Conservation (phyloP, 2,113 vertebrate genomes). For the Toxotes jaculatrix region DNA sequence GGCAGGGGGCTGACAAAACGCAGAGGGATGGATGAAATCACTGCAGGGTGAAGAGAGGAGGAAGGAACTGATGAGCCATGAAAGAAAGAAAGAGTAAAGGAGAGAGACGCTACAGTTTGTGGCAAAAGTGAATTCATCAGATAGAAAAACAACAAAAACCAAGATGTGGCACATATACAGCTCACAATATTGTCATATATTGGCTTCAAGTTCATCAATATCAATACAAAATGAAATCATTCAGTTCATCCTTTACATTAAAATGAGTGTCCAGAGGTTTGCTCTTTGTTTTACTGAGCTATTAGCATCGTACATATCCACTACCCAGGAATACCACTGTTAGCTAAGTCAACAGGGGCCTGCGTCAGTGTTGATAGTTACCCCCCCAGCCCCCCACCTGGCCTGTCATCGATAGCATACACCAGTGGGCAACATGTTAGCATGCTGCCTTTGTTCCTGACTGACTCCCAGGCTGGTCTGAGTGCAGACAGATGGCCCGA, state of each 20-base stretch:
- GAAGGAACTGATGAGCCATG: slow-evolving; percentile 2
- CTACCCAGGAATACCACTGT: slow-evolving; percentile 24
- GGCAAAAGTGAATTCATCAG: not conserved
- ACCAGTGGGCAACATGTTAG: slow-evolving; percentile 17
- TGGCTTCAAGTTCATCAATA: no score
- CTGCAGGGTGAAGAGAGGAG: not conserved
- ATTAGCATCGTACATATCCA: not conserved
- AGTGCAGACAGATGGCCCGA: slow-evolving; percentile 62
- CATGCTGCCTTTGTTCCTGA: slow-evolving; percentile 41
- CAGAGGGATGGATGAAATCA: slow-evolving; percentile 40
- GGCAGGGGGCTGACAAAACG: no score
- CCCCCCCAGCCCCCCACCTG: no score
- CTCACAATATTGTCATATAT: not conserved
- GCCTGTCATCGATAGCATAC: slow-evolving; percentile 44
- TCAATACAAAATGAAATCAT: not conserved
- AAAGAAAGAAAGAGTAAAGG: not conserved
- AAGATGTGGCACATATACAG: not conserved
- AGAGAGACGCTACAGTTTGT: not conserved
- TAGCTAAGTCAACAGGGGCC: slow-evolving; percentile 4
- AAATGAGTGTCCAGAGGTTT: not conserved
- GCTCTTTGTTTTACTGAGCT: not conserved
- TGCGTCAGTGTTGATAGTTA: not conserved
- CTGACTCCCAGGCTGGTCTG: slow-evolving; percentile 24
- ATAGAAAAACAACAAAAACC: not conserved
- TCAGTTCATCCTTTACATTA: not conserved